phyloP scores from a whole-genome alignment of 2,797 vertebrate species.

The Tympanoctomys barrerae region DNA sequence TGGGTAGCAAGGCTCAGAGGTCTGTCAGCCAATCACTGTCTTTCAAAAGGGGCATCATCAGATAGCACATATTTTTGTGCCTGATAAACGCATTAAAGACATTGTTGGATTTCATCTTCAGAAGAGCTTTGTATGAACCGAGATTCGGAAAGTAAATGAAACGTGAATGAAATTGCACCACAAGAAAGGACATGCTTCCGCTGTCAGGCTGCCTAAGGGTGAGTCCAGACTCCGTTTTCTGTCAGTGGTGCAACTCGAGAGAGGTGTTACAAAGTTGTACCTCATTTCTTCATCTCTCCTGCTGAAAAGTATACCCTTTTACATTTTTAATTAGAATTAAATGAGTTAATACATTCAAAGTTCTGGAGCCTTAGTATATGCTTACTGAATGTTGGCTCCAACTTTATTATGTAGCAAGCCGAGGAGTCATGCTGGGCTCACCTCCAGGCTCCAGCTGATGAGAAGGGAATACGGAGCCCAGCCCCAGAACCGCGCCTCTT shows the following conservation, averaged over 20 bases:
- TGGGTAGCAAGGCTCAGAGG: neutral
- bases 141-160: neutral
- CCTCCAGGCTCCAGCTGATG: neutral
- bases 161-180: neutral
- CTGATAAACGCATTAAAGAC: neutral
- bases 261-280: neutral
- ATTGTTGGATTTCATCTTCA: neutral
- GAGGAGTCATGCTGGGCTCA: neutral
- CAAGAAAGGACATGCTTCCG: neutral
- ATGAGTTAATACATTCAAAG: neutral
- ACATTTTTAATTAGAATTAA: neutral
- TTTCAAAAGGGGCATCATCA: neutral
- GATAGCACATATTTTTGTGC: neutral
- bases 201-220: neutral
- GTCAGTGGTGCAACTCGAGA: neutral
- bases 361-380: neutral
- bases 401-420: neutral
- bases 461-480: neutral
- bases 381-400: neutral
- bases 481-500: accelerated
- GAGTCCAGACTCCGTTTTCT: neutral
- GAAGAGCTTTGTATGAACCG: neutral
- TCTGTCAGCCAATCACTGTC: neutral
- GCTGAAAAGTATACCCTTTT: neutral
- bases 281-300: neutral